Evolutionary conservation across 2,113 vertebrate species (phyloP), one percentile per base, ranked within the genome.

Genomic region (Leptocoma aspasia): DNA sequence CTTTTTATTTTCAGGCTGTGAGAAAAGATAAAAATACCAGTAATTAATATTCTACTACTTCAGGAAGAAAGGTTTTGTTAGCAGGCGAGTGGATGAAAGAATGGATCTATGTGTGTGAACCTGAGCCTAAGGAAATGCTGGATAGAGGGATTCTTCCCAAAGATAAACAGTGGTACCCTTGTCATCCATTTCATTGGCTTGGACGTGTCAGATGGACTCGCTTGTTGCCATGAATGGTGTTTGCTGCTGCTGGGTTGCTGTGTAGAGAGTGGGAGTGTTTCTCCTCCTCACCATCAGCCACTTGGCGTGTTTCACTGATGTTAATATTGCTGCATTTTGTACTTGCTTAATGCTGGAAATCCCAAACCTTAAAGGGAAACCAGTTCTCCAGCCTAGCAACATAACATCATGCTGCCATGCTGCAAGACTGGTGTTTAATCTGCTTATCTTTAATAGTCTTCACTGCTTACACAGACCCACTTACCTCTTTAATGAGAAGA

Each of bases 401-500:
- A 45, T 39, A 94, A 92, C 37, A 9, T 56, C 63, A 79, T 90
- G 93, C 90, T 94, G 47, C 80, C 19, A 14, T 82, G 94, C 80
- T 91, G 85, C 84, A 96, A 82, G 86, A 35, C 76, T 79, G 16
- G 78, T 81, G 90, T 97, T 97, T 96, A 95, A 96, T 97, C 93
- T 96, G 91, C 88, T 95, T 97, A 86, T 86, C 94, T 94, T 66
- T 91, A 97, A 92, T 82, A 90, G 95, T 90, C 96, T 91, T 71
- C 81, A 22, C 86, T 88, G 92, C 94, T 92, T 95, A 75, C 92
- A 78, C 90, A 95, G 94, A 88, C 92, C 93, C 96, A 91, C 90
- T 95, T 97, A 86, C 93, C 94, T 95, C 91, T 97, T 93, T 96
- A 95, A 97, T 96, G 95, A 97, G 96, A 87, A 94, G 91, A 90